These are phyloP conservation scores for Arothron firmamentum DNA, from an alignment of 2,113 vertebrate species.

Conservation along the genomic window DNA sequence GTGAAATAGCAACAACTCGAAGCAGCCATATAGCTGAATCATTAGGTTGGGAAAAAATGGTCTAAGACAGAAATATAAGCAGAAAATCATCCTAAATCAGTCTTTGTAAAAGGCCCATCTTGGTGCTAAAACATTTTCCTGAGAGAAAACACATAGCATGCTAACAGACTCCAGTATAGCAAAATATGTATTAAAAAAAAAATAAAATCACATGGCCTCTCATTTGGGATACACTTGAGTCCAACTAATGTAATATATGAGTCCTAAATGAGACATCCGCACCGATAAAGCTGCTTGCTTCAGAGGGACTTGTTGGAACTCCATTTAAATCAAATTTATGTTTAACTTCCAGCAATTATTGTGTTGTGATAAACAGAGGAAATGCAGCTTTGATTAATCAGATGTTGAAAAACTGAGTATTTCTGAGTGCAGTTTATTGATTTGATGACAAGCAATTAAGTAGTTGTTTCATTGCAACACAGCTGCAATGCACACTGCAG, in stretches of 20 bases:
- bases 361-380: conserved; percentile 23
- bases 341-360: conserved; percentile 29
- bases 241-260: conserved; percentile 24
- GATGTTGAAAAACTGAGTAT: conserved; percentile 10
- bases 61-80: conserved; percentile 27
- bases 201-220: too few species aligned
- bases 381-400: conserved; percentile 37
- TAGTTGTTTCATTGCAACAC: conserved; percentile 19
- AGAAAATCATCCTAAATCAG: conserved; percentile 7
- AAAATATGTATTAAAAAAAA: too few species aligned
- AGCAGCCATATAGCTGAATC: conserved; percentile 18
- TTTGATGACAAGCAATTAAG: conserved; percentile 20
- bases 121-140: not conserved
- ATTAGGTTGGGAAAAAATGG: conserved; percentile 5
- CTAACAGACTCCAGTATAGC: too few species aligned
- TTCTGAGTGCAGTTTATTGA: conserved; percentile 19
- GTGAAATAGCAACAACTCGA: conserved; percentile 1
- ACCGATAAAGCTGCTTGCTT: conserved; percentile 5
- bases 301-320: not conserved
- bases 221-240: conserved; percentile 1
- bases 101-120: conserved; percentile 10
- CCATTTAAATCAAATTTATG: conserved; percentile 31
- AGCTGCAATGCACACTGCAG: conserved; percentile 21
- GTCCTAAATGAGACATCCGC: conserved; percentile 22
- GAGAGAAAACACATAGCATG: too few species aligned